Percentiles rank a stretch among this genome's conserved stretches.
Evolutionary conservation across 1,140 invertebrate species (phyloP).

Genomic region (Akabosia matsudoensis): DNA sequence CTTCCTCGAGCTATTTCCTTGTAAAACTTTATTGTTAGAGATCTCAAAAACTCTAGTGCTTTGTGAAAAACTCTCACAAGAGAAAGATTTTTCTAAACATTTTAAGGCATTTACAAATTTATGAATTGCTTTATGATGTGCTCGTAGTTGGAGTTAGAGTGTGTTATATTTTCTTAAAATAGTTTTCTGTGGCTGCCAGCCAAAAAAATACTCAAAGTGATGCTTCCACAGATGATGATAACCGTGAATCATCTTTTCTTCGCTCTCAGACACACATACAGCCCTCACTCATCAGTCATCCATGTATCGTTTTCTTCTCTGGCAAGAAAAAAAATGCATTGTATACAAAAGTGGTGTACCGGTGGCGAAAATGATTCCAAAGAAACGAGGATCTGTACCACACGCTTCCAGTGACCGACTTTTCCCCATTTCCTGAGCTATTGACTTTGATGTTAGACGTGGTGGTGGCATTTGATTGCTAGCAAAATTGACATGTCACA

Average conservation of each 20-base stretch:
- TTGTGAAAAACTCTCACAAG: neutral
- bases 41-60: neutral
- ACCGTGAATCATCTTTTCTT: neutral
- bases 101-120: neutral
- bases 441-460: too few relatives aligned
- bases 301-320: neutral
- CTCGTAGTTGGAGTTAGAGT: neutral
- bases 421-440: neutral
- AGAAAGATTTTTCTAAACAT: too few relatives aligned
- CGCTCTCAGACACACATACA: constrained; percentile 3
- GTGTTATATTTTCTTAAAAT: neutral
- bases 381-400: neutral
- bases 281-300: neutral
- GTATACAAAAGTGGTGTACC: too few relatives aligned
- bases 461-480: too few relatives aligned
- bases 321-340: too few relatives aligned
- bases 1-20: too few relatives aligned
- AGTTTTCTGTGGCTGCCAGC: neutral
- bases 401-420: neutral
- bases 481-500: too few relatives aligned
- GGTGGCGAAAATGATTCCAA: neutral
- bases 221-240: neutral
- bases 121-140: neutral
- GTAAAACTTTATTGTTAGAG: too few relatives aligned
- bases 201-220: too few relatives aligned